These are phyloP conservation scores for Upupa epops DNA, from an alignment of 2,113 vertebrate genomes.

Conservation along the genomic window DNA sequence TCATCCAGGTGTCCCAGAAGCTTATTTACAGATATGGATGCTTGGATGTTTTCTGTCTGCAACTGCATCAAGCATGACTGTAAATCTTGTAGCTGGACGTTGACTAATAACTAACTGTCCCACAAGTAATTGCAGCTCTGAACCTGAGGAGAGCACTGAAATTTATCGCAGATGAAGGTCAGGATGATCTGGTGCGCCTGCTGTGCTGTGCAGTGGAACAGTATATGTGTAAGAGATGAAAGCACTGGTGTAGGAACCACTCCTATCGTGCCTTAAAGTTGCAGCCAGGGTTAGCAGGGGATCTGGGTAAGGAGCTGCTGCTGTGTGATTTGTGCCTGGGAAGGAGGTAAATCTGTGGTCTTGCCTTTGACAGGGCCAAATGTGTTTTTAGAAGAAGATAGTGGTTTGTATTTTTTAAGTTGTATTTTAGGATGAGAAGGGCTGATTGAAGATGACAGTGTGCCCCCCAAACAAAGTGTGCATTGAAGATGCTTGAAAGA, in stretches of 20 bases:
- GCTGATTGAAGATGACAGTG: too few species aligned
- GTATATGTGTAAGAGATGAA: neutral
- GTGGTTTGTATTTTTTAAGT: neutral
- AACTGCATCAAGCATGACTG: neutral
- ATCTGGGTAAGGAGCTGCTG: neutral
- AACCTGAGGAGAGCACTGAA: neutral
- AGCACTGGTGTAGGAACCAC: neutral
- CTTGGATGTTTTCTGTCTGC: neutral
- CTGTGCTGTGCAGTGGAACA: neutral
- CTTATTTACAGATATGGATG: constrained; percentile 11
- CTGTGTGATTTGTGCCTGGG: neutral
- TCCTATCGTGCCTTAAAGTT: neutral
- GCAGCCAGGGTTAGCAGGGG: neutral
- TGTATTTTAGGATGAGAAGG: neutral
- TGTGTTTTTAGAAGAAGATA: neutral
- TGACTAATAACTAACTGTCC: constrained; percentile 20
- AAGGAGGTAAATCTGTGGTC: neutral
- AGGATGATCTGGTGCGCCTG: neutral
- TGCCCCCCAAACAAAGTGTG: too few species aligned
- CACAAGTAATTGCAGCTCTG: constrained; percentile 8
- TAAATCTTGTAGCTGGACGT: constrained; percentile 42
- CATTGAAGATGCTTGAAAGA: neutral
- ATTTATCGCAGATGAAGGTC: neutral
- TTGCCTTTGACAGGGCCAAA: neutral
- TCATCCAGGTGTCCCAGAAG: neutral